These are phyloP conservation scores for Chelonia mydas DNA, from an alignment of 2,797 vertebrate species.

Conservation along the genomic window DNA sequence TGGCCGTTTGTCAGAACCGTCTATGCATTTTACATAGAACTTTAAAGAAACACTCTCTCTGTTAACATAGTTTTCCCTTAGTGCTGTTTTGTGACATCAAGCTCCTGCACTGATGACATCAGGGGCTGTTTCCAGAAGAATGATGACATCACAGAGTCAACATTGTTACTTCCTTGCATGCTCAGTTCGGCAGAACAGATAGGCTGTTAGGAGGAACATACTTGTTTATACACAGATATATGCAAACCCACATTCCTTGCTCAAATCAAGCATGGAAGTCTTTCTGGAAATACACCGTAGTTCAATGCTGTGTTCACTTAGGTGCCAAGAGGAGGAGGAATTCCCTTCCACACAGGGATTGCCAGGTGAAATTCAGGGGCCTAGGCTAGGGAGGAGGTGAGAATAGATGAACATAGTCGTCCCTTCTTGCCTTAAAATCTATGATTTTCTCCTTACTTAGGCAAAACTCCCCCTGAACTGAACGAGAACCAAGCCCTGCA, in stretches of 20 bases:
- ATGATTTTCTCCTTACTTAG: background rate
- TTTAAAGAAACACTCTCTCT: background rate
- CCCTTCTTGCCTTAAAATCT: background rate
- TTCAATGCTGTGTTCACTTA: background rate
- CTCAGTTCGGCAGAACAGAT: background rate
- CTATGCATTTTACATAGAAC: background rate
- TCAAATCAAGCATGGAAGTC: background rate
- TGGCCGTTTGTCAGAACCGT: background rate
- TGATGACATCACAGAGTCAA: background rate
- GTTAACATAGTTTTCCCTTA: background rate
- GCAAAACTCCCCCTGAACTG: background rate
- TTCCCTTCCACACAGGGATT: background rate
- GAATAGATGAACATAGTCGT: background rate
- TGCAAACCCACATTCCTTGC: background rate
- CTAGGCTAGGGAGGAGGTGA: background rate
- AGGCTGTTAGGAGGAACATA: background rate
- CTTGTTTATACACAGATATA: background rate
- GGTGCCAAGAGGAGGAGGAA: background rate
- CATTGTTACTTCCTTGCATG: background rate
- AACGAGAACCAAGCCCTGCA: background rate
- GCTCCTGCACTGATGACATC: background rate
- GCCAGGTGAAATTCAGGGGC: background rate
- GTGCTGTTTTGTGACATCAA: background rate
- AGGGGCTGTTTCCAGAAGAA: background rate
- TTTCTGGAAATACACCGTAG: background rate